Evolutionary conservation across 2,113 vertebrate species (phyloP), one percentile per base, ranked within the genome.

Genomic region (Sphaerodactylus townsendi): DNA sequence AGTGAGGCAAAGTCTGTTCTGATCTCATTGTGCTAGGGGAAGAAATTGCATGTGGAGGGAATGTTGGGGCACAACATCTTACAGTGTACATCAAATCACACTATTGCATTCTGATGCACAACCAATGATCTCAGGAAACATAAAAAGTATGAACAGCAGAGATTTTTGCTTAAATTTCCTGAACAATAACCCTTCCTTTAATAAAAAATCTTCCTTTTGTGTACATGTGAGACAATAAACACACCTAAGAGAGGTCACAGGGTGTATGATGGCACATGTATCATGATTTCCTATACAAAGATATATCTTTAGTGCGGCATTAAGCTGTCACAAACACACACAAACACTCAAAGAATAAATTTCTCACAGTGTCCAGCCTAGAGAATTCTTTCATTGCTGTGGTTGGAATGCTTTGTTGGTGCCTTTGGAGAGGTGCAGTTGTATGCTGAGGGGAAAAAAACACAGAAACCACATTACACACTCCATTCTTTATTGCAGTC

Each of bases 331-430:
- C 92, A 3, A 95, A 88, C 33, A 96, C 93, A 92, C 95, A 95
- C 88, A 97, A 98, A 91, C 89, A 91, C 93, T 96, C 96, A 83
- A 97, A 95, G 71, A 96, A 89, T 19, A 96, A 94, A 85, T 95
- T n/a, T 96, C 88, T 97, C 94, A 90, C 92, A 96, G 93, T n/a
- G n/a, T 96, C 95, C 89, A 96, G 91, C 81, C 87, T 93, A 69
- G 92, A 88, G 76, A 97, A 96, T 46, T 91, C 95, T 33, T 94
- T 93, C 11, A 93, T 95, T 23, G 91, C 93, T n/a, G 81, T 44
- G 1, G 92, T 71, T 9, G 87, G 39, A 53, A 88, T 81, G 3
- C 70, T 91, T 79, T 83, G 85, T 86, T 93, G 4, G 74, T 84
- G 17, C 76, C 92, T 79, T 88, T 91, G 41, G 89, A 93, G 72